These are phyloP conservation scores for Myodes glareolus DNA, from an alignment of 2,113 vertebrate genomes.

Conservation along the genomic window DNA sequence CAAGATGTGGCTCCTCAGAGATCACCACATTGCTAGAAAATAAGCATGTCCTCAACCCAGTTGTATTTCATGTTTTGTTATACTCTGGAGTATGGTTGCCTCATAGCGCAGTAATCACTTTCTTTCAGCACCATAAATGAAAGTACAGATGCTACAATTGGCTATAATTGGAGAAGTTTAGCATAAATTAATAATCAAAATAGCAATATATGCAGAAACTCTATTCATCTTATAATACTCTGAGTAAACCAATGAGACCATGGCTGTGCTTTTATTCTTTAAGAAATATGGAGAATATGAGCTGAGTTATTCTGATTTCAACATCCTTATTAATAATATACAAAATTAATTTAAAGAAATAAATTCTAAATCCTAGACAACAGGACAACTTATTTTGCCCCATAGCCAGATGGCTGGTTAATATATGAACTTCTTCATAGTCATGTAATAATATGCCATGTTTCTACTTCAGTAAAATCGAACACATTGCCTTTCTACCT, in stretches of 20 bases:
- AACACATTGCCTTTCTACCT: not conserved
- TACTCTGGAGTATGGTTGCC: constrained; percentile 75
- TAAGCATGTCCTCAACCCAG: constrained; percentile 81
- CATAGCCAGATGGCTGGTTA: not conserved
- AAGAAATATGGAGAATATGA: not conserved
- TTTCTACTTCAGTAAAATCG: not conserved
- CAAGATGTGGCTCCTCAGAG: constrained; percentile 85
- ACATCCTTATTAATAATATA: not conserved
- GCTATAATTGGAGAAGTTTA: constrained; percentile 73
- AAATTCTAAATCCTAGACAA: not conserved
- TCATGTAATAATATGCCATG: not conserved
- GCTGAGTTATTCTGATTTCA: not conserved
- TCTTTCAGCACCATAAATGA: constrained; percentile 81
- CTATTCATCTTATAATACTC: not conserved
- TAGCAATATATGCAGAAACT: constrained; percentile 77
- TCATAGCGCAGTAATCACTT: constrained; percentile 85
- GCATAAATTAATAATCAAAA: constrained; percentile 86
- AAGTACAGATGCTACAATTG: constrained; percentile 83
- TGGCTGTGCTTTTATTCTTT: not conserved
- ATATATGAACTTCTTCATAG: not conserved
- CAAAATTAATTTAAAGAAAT: not conserved
- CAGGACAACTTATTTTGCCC: not conserved
- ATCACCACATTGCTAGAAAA: constrained; percentile 83
- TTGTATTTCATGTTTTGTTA: constrained; percentile 85
- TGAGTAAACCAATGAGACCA: not conserved